phyloP scores from a whole-genome alignment of 2,113 vertebrate genomes.

The Tricholaema leucomelas region DNA sequence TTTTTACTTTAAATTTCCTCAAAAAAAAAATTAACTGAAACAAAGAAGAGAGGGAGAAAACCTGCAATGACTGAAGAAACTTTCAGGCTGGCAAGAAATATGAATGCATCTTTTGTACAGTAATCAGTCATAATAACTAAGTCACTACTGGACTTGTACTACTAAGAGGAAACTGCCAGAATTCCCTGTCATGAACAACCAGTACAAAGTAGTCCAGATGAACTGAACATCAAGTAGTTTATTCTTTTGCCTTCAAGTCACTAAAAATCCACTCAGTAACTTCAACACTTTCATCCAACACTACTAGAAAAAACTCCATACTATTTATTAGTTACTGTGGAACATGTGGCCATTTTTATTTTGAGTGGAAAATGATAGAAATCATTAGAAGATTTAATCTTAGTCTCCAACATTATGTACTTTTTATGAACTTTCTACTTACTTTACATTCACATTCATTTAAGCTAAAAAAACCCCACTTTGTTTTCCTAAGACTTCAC shows the following conservation, averaged over 20 bases:
- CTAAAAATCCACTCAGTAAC: not conserved
- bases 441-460: not conserved
- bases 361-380: not conserved
- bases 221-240: not conserved
- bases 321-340: not conserved
- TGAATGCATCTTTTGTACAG: not conserved
- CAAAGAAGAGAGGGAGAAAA: too few relatives aligned
- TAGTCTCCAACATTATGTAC: not conserved
- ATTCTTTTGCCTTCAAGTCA: too few relatives aligned
- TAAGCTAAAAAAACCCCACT: not conserved
- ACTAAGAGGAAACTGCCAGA: not conserved
- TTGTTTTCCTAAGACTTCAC: not conserved
- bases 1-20: not conserved
- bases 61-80: not conserved
- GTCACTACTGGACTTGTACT: not conserved
- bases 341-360: not conserved
- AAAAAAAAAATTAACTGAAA: too few relatives aligned
- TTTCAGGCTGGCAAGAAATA: not conserved
- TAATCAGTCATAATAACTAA: not conserved
- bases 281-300: not conserved
- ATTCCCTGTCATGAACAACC: not conserved
- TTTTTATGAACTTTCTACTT: not conserved
- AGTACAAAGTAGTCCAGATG: not conserved
- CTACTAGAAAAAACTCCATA: not conserved
- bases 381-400: not conserved